Evolutionary conservation across 1,140 invertebrate genomes (phyloP), one percentile per base, ranked within the genome.

Genomic region (Drosophila auraria): DNA sequence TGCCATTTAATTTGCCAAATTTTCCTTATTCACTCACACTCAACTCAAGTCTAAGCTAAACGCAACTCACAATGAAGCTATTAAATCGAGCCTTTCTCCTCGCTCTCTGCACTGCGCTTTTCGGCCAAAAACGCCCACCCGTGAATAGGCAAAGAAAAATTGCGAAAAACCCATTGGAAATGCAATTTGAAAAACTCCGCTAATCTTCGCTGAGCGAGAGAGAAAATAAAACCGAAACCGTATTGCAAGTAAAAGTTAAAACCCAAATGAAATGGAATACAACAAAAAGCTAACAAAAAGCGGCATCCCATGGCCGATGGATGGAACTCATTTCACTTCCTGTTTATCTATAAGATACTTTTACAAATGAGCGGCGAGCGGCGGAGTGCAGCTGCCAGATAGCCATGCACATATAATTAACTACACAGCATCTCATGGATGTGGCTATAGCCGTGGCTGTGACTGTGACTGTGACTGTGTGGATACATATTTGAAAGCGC

Each of bases 321-420:
- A 54, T 64, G 61, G 76, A 69, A 69, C 45, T 47, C 66, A 76
- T 49, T 74, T 69, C 44, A 82, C 86, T 89, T 89, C 84, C 84
- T 89, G 84, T 81, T 87, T 87, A 66, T 77, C 78, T 71, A 80
- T 79, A 79, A 79, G 77, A 79, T 79, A 79, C 77, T 79, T 79
- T 79, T 72, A 79, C 77, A 74, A 80, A 80, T 78, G 75, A 78
- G 75, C 38, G 42, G 45, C 74, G 12, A 59, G 51, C 44, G 15
- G 30, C 30, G 30, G 20, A 79, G 42, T 77, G 78, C 82, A 82
- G 78, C 64, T 75, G 79, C 50, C 51, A 69, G 59, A 78, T 73
- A 70, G 47, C 60, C 58, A 78, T 66, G 71, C 58, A 69, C 62
- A 83, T 49, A 71, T 65, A 90, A 87, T 87, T 90, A 87, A 83